phyloP scores from a whole-genome alignment of 2,797 vertebrate species.

The Tarsius wallacei region DNA sequence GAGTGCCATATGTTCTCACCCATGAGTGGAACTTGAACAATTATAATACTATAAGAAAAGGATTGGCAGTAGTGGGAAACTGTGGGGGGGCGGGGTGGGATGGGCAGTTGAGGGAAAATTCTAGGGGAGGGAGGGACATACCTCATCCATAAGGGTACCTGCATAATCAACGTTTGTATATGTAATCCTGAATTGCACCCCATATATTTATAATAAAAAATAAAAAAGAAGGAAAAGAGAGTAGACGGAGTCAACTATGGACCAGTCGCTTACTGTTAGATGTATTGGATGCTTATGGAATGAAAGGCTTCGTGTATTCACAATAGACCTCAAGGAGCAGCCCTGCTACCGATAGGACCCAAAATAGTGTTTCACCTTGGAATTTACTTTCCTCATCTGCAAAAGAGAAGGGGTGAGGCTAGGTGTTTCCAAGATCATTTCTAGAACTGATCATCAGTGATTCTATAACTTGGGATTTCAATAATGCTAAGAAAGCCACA shows the following conservation, averaged over 20 bases:
- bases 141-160: too few relatives aligned
- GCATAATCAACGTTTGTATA: too few relatives aligned
- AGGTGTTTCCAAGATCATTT: background rate
- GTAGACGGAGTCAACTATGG: background rate
- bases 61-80: too few relatives aligned
- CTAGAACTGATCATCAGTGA: background rate
- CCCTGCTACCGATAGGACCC: background rate
- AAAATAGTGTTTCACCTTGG: background rate
- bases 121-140: too few relatives aligned
- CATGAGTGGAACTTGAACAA: too few relatives aligned
- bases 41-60: too few relatives aligned
- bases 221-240: background rate
- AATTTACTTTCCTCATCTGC: conserved; percentile 50
- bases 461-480: background rate
- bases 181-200: too few relatives aligned
- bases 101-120: too few relatives aligned
- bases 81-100: too few relatives aligned
- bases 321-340: background rate
- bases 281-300: background rate
- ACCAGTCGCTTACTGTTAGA: background rate
- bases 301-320: background rate
- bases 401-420: background rate
- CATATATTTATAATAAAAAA: too few relatives aligned
- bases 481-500: background rate
- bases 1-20: too few relatives aligned